Evolutionary conservation across 2,113 vertebrate species (phyloP), one percentile per base, ranked within the genome.

Genomic region (Raphicerus campestris): DNA sequence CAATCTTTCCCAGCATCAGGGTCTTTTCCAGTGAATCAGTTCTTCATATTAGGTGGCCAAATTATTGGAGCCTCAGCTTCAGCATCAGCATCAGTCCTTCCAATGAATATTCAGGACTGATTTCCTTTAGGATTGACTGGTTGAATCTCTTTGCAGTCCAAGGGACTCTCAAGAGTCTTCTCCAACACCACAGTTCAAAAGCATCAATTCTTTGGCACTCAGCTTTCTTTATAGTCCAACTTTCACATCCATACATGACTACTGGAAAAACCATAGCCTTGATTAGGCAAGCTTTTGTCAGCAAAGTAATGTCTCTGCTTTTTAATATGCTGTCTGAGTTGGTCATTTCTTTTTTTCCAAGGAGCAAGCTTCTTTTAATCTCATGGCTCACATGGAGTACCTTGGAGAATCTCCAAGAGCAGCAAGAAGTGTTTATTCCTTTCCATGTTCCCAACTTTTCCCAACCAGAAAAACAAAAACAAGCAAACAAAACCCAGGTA

Each of bases 201-300:
- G 10, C 66, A 39, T 70, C 19, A 70, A 11, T 70, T 70, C n/a
- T 39, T 70, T 0, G 0, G n/a, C 0, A 2, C n/a, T 70, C n/a
- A 70, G n/a, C 66, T 70, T 70, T 70, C 66, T 70, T 35, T 35
- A 35, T 22, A 70, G n/a, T 70, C 9, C 66, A 70, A 39, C n/a
- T 70, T 5, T 70, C 66, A 39, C n/a, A 39, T 39, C n/a, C 19
- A 22, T 39, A 70, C n/a, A 39, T 13, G 19, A 70, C 19, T 11
- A 39, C 66, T 39, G n/a, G 66, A 39, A 70, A 70, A 39, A 70
- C n/a, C 66, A 70, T 22, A 70, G n/a, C n/a, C 17, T 39, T 39
- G 66, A 70, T 35, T 39, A 39, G 66, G 17, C 66, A 70, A 20
- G 66, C 19, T 70, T 39, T 70, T 70, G n/a, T 70, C n/a, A 39